Percentiles rank a stretch among this genome's conserved stretches.
Evolutionary conservation across 2,888 invertebrate species (phyloP).

Genomic region (Drosophila pseudotalamancana): DNA sequence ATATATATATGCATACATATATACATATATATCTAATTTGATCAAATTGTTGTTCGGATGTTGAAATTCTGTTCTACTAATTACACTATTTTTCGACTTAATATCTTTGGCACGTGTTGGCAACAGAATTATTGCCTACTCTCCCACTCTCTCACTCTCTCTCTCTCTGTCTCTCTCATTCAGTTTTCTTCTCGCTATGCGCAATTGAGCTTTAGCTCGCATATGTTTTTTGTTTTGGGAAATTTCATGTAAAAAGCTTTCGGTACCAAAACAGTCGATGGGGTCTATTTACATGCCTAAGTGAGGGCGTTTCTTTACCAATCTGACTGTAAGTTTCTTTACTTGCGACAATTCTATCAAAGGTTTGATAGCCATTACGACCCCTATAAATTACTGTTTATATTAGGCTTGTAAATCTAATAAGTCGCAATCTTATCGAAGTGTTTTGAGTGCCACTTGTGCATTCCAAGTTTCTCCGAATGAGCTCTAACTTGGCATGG

Average conservation of each 20-base stretch:
- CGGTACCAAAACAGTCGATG: not conserved
- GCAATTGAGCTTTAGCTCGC: constrained; percentile 23
- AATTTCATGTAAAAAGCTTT: constrained; percentile 60
- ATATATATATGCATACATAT: not conserved
- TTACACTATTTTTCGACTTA: constrained; percentile 6
- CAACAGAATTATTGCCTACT: not conserved
- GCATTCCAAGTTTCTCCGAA: not conserved
- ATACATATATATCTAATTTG: not conserved
- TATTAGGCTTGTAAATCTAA: constrained; percentile 23
- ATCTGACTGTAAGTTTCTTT: not conserved
- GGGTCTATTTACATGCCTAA: constrained; percentile 18
- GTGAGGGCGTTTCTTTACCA: constrained; percentile 1
- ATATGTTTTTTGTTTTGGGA: constrained; percentile 75
- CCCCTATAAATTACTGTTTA: constrained; percentile 10
- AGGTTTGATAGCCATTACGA: constrained; percentile 15
- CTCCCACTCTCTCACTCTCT: constrained; percentile 8
- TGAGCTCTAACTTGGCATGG: not conserved
- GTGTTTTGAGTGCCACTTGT: not conserved
- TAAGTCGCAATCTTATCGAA: constrained; percentile 35
- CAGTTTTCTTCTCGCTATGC: constrained; percentile 5
- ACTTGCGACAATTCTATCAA: too few relatives aligned
- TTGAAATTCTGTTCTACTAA: constrained; percentile 9
- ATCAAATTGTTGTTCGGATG: constrained; percentile 4
- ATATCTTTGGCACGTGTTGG: constrained; percentile 31
- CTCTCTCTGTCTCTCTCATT: not conserved